Evolutionary conservation across 2,113 vertebrate species (phyloP), one percentile per base, ranked within the genome.

Genomic region (Mixornis gularis): DNA sequence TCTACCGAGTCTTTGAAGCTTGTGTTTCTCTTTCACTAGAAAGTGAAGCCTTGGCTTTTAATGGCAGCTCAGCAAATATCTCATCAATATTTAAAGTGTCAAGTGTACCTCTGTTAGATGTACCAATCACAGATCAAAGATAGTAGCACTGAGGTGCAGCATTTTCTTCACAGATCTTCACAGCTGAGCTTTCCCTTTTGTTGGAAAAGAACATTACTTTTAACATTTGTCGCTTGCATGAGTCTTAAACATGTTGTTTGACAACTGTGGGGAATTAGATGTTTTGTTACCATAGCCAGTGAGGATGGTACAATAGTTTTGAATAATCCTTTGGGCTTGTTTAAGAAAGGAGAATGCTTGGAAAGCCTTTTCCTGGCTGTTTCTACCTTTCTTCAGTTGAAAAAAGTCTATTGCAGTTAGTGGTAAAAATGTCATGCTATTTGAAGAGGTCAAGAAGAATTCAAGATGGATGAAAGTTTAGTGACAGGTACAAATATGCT

Each of bases 61-160:
- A 96, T 96, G 95, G 92, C 87, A 94, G 87, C 91, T 95, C 94
- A 93, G 92, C 96, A 97, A 97, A 97, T 96, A 95, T 51, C 95
- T 95, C 95, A 96, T 97, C 96, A 96, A 96, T 97, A 97, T 96
- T 97, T 97, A 95, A 96, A 97, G 82, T 96, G 96, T 96, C 96
- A 95, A 95, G 93, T 96, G 93, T 94, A 95, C 95, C 85, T 96
- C 96, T 91, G 82, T 96, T 94, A 97, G 92, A 95, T 89, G 87
- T 95, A 95, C 92, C 96, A 96, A 96, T 96, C 4, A 55, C 68
- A 94, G 94, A 96, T 97, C 96, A 97, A 97, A 97, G 94, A 87
- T 83, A 58, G 74, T 72, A 69, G 53, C 87, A 90, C 89, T 64
- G 64, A 91, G 95, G 89, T 95, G 83, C 90, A 89, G 68, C 64